Conservation (phyloP, 2,888 invertebrate genomes). For the Andrena flavipes region DNA sequence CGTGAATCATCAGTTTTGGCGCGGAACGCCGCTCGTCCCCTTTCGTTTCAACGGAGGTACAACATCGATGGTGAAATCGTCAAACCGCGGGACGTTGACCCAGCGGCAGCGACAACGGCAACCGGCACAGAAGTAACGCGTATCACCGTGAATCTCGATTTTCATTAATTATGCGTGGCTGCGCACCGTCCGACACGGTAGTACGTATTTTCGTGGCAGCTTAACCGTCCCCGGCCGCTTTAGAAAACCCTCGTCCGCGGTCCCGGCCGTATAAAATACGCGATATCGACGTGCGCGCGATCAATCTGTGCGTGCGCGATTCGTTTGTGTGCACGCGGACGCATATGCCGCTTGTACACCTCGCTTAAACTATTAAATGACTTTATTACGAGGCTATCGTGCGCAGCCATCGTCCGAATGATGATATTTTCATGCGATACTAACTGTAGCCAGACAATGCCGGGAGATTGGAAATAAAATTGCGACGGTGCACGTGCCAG, state of each 20-base stretch:
- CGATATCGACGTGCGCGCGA: constrained; percentile 23
- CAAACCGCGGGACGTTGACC: constrained; percentile 34
- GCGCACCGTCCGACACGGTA: constrained; percentile 43
- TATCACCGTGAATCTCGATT: constrained; percentile 58
- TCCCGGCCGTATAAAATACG: constrained; percentile 51
- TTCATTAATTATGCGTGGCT: constrained; percentile 65
- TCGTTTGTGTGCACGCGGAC: not conserved
- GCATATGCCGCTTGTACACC: not conserved
- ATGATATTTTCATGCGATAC: constrained; percentile 30
- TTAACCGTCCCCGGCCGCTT: constrained; percentile 35
- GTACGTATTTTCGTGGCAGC: constrained; percentile 57
- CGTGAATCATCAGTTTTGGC: constrained; percentile 16
- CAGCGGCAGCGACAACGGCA: not conserved
- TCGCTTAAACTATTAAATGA: constrained; percentile 48
- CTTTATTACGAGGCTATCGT: constrained; percentile 51
- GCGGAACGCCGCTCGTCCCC: not conserved
- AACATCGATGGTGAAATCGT: constrained; percentile 51
- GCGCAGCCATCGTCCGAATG: constrained; percentile 38
- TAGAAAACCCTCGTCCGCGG: constrained; percentile 57
- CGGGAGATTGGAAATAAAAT: not conserved
- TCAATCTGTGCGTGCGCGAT: not conserved
- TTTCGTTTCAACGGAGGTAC: not conserved
- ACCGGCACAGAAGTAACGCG: constrained; percentile 10
- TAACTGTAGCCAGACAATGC: not conserved
- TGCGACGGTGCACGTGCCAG: not conserved